A percentile compares a stretch with the other conserved stretches of the same genome.
phyloP scores from a whole-genome alignment of 2,113 vertebrate genomes.

The Cololabis saira region DNA sequence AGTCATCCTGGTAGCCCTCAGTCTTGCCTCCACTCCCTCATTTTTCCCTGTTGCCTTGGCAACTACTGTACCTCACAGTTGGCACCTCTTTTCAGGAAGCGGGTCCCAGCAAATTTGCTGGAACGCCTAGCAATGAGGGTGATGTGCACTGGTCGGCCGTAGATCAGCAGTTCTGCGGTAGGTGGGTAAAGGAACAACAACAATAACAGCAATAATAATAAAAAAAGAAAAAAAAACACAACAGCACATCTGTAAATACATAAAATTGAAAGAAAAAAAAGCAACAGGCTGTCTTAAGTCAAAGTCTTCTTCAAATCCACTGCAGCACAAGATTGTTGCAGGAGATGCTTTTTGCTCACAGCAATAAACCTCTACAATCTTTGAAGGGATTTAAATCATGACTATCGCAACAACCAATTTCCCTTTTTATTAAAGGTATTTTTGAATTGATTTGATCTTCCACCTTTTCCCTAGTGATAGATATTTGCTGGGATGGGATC shows the following conservation, averaged over 20 bases:
- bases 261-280: background rate
- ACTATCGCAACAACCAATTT: too few relatives aligned
- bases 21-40: conserved; percentile 29
- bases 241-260: background rate
- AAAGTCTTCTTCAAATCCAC: too few relatives aligned
- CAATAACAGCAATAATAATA: background rate
- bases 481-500: too few relatives aligned
- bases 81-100: conserved; percentile 96
- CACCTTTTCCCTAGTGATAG: too few relatives aligned
- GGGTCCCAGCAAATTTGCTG: conserved; percentile 96
- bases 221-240: background rate
- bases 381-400: too few relatives aligned
- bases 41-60: conserved; percentile 48
- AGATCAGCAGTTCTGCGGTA: conserved; percentile 91
- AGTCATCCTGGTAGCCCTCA: conserved; percentile 36
- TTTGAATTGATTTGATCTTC: too few relatives aligned
- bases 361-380: too few relatives aligned
- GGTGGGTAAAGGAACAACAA: conserved; percentile 79
- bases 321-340: too few relatives aligned
- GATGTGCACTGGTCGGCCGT: conserved; percentile 93
- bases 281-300: too few relatives aligned
- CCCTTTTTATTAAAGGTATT: too few relatives aligned
- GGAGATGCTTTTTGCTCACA: too few relatives aligned
- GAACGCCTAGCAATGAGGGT: conserved; percentile 97
- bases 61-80: conserved; percentile 90